Base-by-base conservation (phyloP, 35 echinoderm and acorn worm species). In the Acanthaster planci region DNA sequence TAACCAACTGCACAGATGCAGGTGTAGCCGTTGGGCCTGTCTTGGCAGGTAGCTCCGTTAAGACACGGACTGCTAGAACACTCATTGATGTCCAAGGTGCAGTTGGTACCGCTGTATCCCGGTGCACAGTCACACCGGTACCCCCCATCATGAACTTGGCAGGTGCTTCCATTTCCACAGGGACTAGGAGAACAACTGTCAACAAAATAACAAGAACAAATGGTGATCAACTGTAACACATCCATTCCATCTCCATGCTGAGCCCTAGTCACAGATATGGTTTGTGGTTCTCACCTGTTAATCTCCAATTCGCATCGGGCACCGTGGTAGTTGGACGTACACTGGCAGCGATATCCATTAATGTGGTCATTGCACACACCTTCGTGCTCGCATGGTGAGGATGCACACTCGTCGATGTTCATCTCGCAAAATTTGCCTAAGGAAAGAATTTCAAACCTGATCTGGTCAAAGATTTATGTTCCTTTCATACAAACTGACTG, bases 381-480 rank as follows among this genome's bases (percentile, higher is more conserved):
- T 38, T 82, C 79, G 8, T 88, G 77, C 37, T 40, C 21, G 55
- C 91, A 93, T 7, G 91, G 91, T 10, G 47, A 52, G 30, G 76
- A 56, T 27, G 60, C 91, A 67, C 91, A 93, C 38, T 93, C 91
- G 35, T 93, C 64, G 26, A 89, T 42, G 35, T 88, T 77, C 15
- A 84, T 27, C 50, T 89, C 91, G 72, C 91, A 93, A 23, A 81
- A 87, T 14, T 79, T 30, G 22, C 90, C 90, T 36, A 51, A 14
- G 57, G 37, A 81, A 60, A 76, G 64, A 93, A 54, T 78, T 52
- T 37, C 78, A 51, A 10, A 87, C 78, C 31, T 35, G 56, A 36
- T 86, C 78, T 9, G n/a, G 29, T 37, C 84, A 87, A 19, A 59
- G 17, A 17, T 79, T 85, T 31, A 58, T 79, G 75, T 92, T 82